phyloP scores from a whole-genome alignment of 2,113 vertebrate species.

The Orientallactaga bullata region DNA sequence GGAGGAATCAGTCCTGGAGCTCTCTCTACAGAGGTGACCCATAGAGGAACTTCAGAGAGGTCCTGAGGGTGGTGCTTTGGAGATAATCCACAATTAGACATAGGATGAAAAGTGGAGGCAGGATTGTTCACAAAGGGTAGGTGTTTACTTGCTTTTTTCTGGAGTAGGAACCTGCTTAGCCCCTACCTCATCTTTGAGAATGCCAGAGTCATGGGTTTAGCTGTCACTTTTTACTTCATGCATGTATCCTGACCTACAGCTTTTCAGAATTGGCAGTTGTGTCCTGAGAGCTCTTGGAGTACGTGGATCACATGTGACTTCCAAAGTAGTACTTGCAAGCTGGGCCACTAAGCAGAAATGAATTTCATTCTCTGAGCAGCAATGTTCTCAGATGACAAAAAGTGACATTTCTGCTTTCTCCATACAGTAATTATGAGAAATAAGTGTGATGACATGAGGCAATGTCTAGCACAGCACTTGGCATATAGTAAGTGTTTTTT shows the following conservation, averaged over 20 bases:
- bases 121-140: background rate
- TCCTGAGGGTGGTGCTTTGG: background rate
- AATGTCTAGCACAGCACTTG: constrained; percentile 36
- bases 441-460: background rate
- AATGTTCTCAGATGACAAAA: constrained; percentile 7
- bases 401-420: background rate
- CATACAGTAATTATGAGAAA: constrained; percentile 1
- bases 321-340: background rate
- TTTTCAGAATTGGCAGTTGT: background rate
- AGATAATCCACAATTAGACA: background rate
- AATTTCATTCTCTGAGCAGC: constrained; percentile 40
- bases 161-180: background rate
- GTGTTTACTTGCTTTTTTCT: background rate
- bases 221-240: background rate
- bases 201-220: background rate
- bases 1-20: background rate
- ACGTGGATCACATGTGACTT: background rate
- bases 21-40: background rate
- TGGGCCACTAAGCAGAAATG: background rate
- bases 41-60: background rate
- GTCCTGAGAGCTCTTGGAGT: background rate
- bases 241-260: background rate
- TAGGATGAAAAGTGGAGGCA: background rate
- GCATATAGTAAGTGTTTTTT: constrained; percentile 44
- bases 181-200: background rate